Base-by-base conservation (phyloP, 1,140 invertebrate species). In the Cotesia vestalis region DNA sequence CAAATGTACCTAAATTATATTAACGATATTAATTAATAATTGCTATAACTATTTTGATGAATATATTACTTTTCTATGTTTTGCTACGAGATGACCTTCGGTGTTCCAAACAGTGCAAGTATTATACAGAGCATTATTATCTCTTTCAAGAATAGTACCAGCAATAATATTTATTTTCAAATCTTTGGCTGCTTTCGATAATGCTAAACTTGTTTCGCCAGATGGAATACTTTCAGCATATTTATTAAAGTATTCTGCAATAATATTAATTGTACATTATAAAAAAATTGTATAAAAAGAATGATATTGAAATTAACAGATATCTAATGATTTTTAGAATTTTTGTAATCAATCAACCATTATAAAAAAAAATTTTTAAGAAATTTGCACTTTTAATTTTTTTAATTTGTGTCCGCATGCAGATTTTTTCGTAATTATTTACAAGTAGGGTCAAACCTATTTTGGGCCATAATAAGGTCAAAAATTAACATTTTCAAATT, bases 81-180 rank as follows among this genome's bases (percentile, higher is more conserved):
- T 91, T 0, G 89, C 91, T 62, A 95, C 86, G 36, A 98, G 79
- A 62, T 92, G 87, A 59, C 97, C 97, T 60, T 90, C 83, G 0
- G 92, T 91, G 78, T 91, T 91, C 93, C 94, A 98, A 4, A 98
- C 91, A 2, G 95, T 94, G 75, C 94, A 96, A 0, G 97, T 98
- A 81, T 99, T 99, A 80, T 93, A 98, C 8, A 95, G 88, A 81
- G 92, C 92, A 60, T 88, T 85, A 27, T 88, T 89, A 36, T 90
- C 90, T 62, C 87, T 86, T 87, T 98, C 97, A 0, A 96, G 96
- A 78, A 98, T 92, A 0, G 95, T 96, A 4, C 96, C 96, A 40
- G 95, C 96, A 62, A 99, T 91, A 34, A 98, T 85, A 80, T 91
- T 96, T 63, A 98, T 87, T 63, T 91, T 87, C 76, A 94, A 90